Evolutionary conservation across 2,797 vertebrate species (phyloP).

Genomic region (Gallinago stenura): DNA sequence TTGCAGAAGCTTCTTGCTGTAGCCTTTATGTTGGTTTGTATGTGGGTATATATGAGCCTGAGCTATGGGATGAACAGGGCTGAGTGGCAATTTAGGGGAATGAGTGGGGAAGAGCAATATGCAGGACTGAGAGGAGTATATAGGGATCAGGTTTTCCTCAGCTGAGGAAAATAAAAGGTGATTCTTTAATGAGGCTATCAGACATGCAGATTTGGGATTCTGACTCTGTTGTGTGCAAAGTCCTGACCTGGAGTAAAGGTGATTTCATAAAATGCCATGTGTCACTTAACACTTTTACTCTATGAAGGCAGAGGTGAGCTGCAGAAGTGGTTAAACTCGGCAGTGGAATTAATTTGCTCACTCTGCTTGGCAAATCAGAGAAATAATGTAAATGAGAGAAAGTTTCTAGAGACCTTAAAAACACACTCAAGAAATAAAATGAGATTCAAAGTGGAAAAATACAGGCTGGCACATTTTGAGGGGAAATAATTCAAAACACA

Average conservation of each 20-base stretch:
- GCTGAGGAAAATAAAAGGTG: not conserved
- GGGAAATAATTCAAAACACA: not conserved
- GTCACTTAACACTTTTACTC: not conserved
- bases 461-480: not conserved
- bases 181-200: not conserved
- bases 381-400: not conserved
- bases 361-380: not conserved
- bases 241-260: not conserved
- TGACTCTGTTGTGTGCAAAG: not conserved
- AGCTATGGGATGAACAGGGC: not conserved
- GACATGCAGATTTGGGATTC: not conserved
- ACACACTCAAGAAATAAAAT: not conserved
- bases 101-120: not conserved
- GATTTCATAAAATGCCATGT: not conserved
- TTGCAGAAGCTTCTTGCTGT: not conserved
- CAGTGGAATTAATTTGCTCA: not conserved
- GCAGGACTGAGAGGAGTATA: not conserved
- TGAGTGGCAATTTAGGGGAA: not conserved
- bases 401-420: slow-evolving; percentile 12
- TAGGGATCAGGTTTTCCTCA: not conserved
- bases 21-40: not conserved
- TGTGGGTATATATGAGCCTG: not conserved
- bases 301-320: not conserved
- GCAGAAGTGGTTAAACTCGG: not conserved
- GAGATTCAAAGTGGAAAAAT: not conserved